Conservation (phyloP, 2,113 vertebrate species). For the Rhineura floridana region DNA sequence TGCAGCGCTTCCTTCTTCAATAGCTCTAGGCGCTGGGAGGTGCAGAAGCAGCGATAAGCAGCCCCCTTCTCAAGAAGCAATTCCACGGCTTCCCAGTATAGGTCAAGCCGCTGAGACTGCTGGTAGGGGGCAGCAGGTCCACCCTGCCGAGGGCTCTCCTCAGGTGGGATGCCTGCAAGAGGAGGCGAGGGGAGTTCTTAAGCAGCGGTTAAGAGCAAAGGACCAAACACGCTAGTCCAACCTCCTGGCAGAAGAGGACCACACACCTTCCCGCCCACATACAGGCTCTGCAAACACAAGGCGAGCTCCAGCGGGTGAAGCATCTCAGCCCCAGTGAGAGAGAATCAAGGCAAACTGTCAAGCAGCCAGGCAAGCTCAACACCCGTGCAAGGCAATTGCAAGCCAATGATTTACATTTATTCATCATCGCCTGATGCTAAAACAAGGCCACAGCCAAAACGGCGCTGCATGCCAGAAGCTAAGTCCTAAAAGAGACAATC, state of each 20-base stretch:
- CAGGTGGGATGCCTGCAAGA: slow-evolving; percentile 85
- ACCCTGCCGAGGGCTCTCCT: slow-evolving; percentile 87
- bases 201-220: rapidly evolving
- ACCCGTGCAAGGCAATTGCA: too few relatives aligned
- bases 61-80: slow-evolving; percentile 77
- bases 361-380: too few relatives aligned
- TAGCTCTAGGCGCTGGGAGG: slow-evolving; percentile 84
- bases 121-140: slow-evolving; percentile 85
- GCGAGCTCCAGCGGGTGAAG: not conserved
- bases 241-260: not conserved
- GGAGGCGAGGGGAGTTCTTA: not conserved
- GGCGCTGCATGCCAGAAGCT: too few relatives aligned
- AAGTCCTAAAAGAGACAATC: too few relatives aligned
- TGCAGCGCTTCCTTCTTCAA: slow-evolving; percentile 89
- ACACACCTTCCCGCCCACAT: not conserved
- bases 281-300: not conserved
- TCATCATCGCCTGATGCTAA: too few relatives aligned
- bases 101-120: slow-evolving; percentile 85
- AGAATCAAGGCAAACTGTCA: too few relatives aligned
- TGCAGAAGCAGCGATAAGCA: slow-evolving; percentile 94
- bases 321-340: too few relatives aligned
- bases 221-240: not conserved
- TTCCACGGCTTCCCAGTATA: slow-evolving; percentile 75
- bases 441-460: too few relatives aligned
- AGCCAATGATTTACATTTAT: too few relatives aligned